Conservation (phyloP, 2,888 invertebrate genomes). For the Leptothorax acervorum region DNA sequence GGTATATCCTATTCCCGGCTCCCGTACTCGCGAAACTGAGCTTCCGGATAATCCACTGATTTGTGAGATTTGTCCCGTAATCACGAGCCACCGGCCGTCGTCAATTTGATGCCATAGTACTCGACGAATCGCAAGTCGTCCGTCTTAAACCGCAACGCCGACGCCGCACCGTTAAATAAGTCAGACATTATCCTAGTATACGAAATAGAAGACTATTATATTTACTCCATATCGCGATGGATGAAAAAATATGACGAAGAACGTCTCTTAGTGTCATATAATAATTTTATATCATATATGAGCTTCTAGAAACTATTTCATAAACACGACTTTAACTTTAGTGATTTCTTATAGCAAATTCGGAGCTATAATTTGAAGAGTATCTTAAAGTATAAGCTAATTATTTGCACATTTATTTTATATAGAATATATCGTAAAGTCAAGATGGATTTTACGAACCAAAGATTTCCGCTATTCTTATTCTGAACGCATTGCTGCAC, state of each 20-base stretch:
- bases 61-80: slow-evolving; percentile 28
- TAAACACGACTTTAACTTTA: neutral
- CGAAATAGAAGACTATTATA: neutral
- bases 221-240: neutral
- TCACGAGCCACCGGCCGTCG: slow-evolving; percentile 35
- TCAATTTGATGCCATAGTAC: slow-evolving; percentile 8
- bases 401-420: neutral
- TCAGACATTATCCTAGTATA: neutral
- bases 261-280: neutral
- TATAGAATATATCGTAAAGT: no score
- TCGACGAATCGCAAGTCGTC: neutral
- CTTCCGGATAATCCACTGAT: slow-evolving; percentile 49
- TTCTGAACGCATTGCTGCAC: neutral
- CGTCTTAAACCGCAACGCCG: neutral
- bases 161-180: neutral
- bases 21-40: slow-evolving; percentile 31
- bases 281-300: neutral
- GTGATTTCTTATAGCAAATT: neutral
- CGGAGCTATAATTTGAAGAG: neutral
- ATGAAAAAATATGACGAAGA: neutral
- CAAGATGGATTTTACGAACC: neutral
- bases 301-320: neutral
- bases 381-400: neutral
- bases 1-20: slow-evolving; percentile 40
- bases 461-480: neutral